These are phyloP conservation scores for Enteromius trimaculatus DNA, from an alignment of 2,797 vertebrate species.

Conservation along the genomic window DNA sequence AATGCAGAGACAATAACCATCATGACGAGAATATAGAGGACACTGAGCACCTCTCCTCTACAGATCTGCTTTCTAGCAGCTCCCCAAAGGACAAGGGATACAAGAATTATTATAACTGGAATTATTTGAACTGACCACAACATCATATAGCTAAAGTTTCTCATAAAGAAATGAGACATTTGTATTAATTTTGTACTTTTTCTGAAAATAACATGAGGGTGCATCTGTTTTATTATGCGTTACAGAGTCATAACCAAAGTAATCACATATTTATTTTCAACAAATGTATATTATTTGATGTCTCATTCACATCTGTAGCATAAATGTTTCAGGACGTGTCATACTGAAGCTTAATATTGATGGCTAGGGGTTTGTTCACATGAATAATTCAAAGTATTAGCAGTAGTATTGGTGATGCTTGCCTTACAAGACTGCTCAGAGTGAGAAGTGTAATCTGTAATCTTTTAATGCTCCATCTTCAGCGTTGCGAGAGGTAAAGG, in stretches of 20 bases:
- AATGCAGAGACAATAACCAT: conserved; percentile 39
- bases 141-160: too few relatives aligned
- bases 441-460: too few relatives aligned
- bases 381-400: too few relatives aligned
- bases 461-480: too few relatives aligned
- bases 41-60: conserved; percentile 11
- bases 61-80: background rate
- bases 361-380: too few relatives aligned
- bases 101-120: conserved; percentile 12
- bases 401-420: background rate
- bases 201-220: too few relatives aligned
- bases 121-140: background rate
- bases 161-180: too few relatives aligned
- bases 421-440: background rate
- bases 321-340: background rate
- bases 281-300: background rate
- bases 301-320: too few relatives aligned
- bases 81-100: background rate
- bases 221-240: too few relatives aligned
- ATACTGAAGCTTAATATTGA: too few relatives aligned
- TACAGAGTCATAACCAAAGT: background rate
- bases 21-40: conserved; percentile 20
- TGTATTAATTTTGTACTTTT: too few relatives aligned
- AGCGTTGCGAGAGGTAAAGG: too few relatives aligned
- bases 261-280: background rate